These are phyloP conservation scores for Tetheella fluctuosa DNA, from an alignment of 2,888 invertebrate species.

Conservation along the genomic window DNA sequence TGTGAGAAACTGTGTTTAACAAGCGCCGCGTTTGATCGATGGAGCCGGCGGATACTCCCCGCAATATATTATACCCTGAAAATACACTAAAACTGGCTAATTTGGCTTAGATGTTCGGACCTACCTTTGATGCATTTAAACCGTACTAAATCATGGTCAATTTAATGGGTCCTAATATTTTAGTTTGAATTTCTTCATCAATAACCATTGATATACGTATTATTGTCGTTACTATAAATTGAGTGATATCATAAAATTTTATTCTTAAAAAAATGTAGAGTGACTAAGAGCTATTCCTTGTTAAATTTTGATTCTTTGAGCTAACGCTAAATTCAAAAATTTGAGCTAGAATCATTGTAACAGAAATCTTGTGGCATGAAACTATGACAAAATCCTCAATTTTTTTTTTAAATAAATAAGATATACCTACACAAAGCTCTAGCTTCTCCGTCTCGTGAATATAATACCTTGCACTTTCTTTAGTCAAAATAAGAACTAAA, in stretches of 20 bases:
- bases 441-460: no score
- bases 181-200: no score
- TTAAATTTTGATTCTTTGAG: no score
- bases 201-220: no score
- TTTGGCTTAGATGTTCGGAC: slow-evolving; percentile 33
- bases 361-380: background rate
- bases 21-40: slow-evolving; percentile 76
- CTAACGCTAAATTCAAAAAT: background rate
- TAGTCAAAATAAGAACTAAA: background rate
- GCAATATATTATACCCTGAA: slow-evolving; percentile 65
- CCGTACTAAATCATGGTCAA: background rate
- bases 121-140: background rate
- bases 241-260: no score
- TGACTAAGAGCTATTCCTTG: no score
- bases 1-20: slow-evolving; percentile 83
- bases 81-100: slow-evolving; percentile 67
- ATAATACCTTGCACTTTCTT: slow-evolving; percentile 6
- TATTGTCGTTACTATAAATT: no score
- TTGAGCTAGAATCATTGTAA: no score
- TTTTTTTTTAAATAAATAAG: background rate
- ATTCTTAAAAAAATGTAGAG: no score
- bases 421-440: background rate
- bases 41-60: slow-evolving; percentile 62
- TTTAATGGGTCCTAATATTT: background rate
- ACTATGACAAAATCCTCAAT: background rate